Percentiles rank a stretch among this genome's conserved stretches.
phyloP scores from a whole-genome alignment of 1,140 invertebrate genomes.

The Drosophila pruinosa region DNA sequence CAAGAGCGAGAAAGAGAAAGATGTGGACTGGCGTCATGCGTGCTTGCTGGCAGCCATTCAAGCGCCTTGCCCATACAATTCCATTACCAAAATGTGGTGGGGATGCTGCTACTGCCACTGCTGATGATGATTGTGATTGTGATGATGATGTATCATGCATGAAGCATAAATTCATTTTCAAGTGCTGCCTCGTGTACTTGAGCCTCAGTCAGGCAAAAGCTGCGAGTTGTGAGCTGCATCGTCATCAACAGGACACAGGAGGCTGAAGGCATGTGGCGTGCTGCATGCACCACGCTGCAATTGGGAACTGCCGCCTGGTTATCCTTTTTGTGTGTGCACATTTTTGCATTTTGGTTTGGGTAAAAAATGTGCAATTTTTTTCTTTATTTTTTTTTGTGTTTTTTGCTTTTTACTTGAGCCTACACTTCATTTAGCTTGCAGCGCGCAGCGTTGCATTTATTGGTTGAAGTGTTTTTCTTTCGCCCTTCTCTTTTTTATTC shows the following conservation, averaged over 20 bases:
- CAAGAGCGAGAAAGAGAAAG: background rate
- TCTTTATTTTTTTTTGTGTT: slow-evolving; percentile 27
- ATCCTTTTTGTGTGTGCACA: slow-evolving; percentile 69
- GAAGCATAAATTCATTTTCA: slow-evolving; percentile 80
- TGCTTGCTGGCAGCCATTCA: slow-evolving; percentile 53
- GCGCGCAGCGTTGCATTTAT: slow-evolving; percentile 67
- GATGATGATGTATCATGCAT: slow-evolving; percentile 79
- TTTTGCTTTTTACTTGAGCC: slow-evolving; percentile 67
- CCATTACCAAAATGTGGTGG: slow-evolving; percentile 73
- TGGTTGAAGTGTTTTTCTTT: slow-evolving; percentile 62
- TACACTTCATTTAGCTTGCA: slow-evolving; percentile 72
- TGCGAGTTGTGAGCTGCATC: slow-evolving; percentile 13
- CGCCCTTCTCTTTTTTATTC: slow-evolving; percentile 32
- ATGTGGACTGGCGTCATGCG: slow-evolving; percentile 38
- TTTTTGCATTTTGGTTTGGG: slow-evolving; percentile 39
- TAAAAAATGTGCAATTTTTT: slow-evolving; percentile 25
- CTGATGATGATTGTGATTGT: slow-evolving; percentile 22
- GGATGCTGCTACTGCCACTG: slow-evolving; percentile 12
- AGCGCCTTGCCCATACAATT: slow-evolving; percentile 68
- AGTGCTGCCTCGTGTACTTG: slow-evolving; percentile 60
- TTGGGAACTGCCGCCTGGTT: slow-evolving; percentile 37
- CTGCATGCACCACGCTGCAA: slow-evolving; percentile 9
- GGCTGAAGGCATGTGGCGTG: too few species aligned
- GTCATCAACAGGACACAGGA: slow-evolving; percentile 7
- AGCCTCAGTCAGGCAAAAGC: slow-evolving; percentile 47